Percentiles rank a stretch among this genome's conserved stretches.
Conservation (phyloP, 2,113 vertebrate genomes). For the Rhabdornis inornatus region DNA sequence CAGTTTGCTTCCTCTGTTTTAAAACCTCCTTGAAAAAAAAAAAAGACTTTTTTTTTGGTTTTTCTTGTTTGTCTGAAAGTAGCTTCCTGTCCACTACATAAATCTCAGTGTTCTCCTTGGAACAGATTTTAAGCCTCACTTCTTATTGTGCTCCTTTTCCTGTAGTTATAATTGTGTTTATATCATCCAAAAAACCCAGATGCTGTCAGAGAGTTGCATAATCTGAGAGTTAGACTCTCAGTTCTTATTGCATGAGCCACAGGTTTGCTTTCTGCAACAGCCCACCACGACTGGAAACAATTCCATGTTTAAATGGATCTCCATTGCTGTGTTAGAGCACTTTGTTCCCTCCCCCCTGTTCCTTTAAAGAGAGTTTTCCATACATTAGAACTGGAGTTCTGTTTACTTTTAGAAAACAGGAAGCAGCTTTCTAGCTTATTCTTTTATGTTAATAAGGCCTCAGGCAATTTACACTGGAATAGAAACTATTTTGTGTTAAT, state of each 20-base stretch:
- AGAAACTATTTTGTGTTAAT: background rate
- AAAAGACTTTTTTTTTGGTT: background rate
- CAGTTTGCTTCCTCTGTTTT: background rate
- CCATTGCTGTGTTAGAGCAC: rapidly evolving
- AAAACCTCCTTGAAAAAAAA: background rate
- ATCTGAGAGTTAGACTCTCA: background rate
- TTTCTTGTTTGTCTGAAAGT: background rate
- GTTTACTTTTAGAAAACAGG: slow-evolving; percentile 35
- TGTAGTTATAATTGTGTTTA: background rate
- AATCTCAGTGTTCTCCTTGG: background rate
- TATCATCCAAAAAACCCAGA: background rate
- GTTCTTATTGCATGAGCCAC: background rate
- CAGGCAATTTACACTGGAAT: background rate
- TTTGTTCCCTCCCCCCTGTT: background rate
- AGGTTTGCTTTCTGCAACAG: background rate
- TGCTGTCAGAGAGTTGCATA: slow-evolving; percentile 4
- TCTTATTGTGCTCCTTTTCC: slow-evolving; percentile 29
- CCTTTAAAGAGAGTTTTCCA: background rate
- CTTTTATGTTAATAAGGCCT: background rate
- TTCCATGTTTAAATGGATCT: background rate
- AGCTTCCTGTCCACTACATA: background rate
- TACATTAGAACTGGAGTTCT: background rate
- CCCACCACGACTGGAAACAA: background rate
- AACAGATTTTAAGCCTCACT: background rate
- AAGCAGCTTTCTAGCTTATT: background rate